Base-by-base conservation (phyloP, 2,113 vertebrate genomes). In the Alethe diademata region DNA sequence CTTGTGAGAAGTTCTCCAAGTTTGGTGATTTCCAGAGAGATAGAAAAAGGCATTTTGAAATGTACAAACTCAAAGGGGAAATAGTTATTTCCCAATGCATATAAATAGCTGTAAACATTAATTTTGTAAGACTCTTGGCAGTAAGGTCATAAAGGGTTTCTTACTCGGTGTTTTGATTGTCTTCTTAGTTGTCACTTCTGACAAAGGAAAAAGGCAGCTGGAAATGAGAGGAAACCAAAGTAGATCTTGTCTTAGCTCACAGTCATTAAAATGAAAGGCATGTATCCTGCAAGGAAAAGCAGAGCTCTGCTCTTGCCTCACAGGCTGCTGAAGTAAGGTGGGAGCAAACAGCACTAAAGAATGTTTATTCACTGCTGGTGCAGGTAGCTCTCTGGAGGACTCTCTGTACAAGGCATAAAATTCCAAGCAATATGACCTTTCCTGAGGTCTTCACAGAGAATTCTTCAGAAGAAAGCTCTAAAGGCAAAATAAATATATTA, bases 401-500 rank as follows among this genome's bases (percentile, higher is more conserved):
- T 90, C 45, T 48, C 75, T 78, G 38, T 57, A 71, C 67, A 57
- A 79, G 51, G 36, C 71, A 69, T 92, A 83, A 64, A 89, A 95
- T 95, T 95, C 60, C 56, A 80, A 71, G 83, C 71, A 80, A 48
- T 67, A 72, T 86, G 74, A 94, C 90, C 92, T 96, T 95, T 86
- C 51, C 74, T 38, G 72, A 85, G 74, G 78, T 66, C 48, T 80
- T 95, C 42, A 51, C 58, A 88, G 53, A 56, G 20, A 28, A 33
- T 53, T 81, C 42, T 92, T 90, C 86, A 73, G 40, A 66, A 64
- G 85, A 69, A 95, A 33, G 76, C 71, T 90, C 48, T 87, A 81
- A 79, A 95, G 48, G 42, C 86, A 78, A 92, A 92, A 70, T 79
- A 94, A 95, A 93, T 88, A 88, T 86, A 95, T 87, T 84, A 92